These are phyloP conservation scores for Drosophila varians DNA, from an alignment of 1,140 invertebrate species.

Conservation along the genomic window DNA sequence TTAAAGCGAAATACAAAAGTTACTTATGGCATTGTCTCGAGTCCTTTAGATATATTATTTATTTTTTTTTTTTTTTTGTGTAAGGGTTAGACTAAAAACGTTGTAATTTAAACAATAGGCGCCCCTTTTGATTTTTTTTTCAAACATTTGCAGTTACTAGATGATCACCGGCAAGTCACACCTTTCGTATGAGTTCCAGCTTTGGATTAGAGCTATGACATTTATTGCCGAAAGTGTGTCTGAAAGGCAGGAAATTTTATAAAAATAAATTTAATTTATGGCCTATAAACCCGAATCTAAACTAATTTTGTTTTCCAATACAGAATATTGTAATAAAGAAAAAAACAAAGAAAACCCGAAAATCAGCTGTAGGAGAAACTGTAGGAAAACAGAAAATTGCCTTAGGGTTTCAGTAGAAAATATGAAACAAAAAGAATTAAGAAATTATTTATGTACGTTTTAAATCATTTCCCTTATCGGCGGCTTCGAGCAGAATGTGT, in stretches of 20 bases:
- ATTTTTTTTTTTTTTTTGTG: conserved; percentile 8
- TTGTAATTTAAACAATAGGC: conserved; percentile 27
- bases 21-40: conserved; percentile 1
- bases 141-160: background rate
- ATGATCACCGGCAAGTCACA: background rate
- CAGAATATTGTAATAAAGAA: conserved; percentile 34
- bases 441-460: conserved; percentile 35
- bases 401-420: conserved; percentile 80
- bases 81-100: background rate
- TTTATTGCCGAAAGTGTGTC: background rate
- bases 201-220: background rate
- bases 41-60: background rate
- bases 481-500: conserved; percentile 50
- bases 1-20: conserved; percentile 23
- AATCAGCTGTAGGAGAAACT: conserved; percentile 32
- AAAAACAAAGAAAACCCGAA: background rate
- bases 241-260: background rate
- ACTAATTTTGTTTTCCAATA: conserved; percentile 37
- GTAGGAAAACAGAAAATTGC: conserved; percentile 56
- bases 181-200: background rate
- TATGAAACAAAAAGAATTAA: conserved; percentile 38
- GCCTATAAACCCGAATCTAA: conserved; percentile 16
- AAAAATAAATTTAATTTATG: background rate
- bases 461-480: conserved; percentile 50
- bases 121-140: conserved; percentile 17